phyloP scores from a whole-genome alignment of 2,797 vertebrate species.

The Alfaro cultratus region DNA sequence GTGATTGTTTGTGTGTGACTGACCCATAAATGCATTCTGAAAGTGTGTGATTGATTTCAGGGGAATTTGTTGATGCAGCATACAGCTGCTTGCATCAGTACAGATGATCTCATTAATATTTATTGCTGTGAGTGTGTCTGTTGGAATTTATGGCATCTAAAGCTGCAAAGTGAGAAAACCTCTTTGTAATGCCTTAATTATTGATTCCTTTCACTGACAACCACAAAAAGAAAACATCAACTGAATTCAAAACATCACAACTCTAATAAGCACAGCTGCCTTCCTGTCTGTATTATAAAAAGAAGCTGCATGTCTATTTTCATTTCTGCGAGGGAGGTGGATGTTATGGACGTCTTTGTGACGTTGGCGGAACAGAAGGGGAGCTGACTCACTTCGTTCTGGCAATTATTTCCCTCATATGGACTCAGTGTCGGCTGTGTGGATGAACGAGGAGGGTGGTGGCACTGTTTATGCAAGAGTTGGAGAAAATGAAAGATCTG shows the following conservation, averaged over 20 bases:
- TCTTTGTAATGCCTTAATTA: constrained; percentile 1
- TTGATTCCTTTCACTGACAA: constrained; percentile 21
- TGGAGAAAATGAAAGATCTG: constrained; percentile 30
- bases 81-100: constrained; percentile 24
- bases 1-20: constrained; percentile 28
- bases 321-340: constrained; percentile 67
- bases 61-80: constrained; percentile 46
- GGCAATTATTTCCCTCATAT: constrained; percentile 71
- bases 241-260: constrained; percentile 10
- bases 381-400: constrained; percentile 75
- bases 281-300: constrained; percentile 50
- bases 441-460: constrained; percentile 40
- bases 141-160: not conserved
- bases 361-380: constrained; percentile 71
- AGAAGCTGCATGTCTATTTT: constrained; percentile 66
- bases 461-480: constrained; percentile 43
- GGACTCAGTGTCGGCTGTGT: constrained; percentile 56
- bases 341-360: constrained; percentile 68
- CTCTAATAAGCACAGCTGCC: constrained; percentile 26
- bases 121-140: not conserved
- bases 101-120: constrained; percentile 30
- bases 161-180: not conserved
- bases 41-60: constrained; percentile 40
- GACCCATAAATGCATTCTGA: constrained; percentile 47
- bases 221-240: not conserved